A percentile compares a stretch with the other conserved stretches of the same genome.
Evolutionary conservation across 2,797 vertebrate species (phyloP).

Genomic region (Tinamus major): DNA sequence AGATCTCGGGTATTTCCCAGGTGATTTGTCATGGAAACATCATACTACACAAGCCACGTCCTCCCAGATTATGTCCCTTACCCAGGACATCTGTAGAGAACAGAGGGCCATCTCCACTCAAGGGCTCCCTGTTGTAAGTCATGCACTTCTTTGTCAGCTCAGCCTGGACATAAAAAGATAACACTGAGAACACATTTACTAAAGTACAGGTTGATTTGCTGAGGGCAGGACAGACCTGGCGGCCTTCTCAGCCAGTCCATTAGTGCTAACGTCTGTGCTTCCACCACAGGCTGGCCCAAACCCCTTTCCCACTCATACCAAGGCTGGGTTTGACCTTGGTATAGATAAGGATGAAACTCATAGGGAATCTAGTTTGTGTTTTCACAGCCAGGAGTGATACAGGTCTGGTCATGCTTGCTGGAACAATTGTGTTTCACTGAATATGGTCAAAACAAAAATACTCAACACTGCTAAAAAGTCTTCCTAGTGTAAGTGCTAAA

Average conservation of each 20-base stretch:
- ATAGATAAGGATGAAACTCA: neutral
- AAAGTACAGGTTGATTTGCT: neutral
- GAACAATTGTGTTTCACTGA: neutral
- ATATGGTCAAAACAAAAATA: neutral
- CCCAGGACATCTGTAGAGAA: neutral
- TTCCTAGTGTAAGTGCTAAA: neutral
- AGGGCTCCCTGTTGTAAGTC: fast-evolving
- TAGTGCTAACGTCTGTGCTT: neutral
- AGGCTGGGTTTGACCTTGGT: neutral
- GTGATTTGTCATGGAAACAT: neutral
- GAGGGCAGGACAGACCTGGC: neutral
- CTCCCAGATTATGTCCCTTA: neutral
- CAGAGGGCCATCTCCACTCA: neutral
- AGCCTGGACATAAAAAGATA: neutral
- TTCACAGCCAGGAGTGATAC: neutral
- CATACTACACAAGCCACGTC: neutral
- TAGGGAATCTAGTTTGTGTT: neutral
- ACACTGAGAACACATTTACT: neutral
- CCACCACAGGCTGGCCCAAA: neutral
- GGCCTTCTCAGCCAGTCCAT: neutral
- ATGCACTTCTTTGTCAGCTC: neutral
- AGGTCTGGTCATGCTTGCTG: neutral
- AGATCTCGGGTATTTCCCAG: neutral
- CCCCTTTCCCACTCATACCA: neutral
- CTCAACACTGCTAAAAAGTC: neutral